These are phyloP conservation scores for Dolichallabes microphthalmus DNA, from an alignment of 2,113 vertebrate genomes.

Conservation along the genomic window DNA sequence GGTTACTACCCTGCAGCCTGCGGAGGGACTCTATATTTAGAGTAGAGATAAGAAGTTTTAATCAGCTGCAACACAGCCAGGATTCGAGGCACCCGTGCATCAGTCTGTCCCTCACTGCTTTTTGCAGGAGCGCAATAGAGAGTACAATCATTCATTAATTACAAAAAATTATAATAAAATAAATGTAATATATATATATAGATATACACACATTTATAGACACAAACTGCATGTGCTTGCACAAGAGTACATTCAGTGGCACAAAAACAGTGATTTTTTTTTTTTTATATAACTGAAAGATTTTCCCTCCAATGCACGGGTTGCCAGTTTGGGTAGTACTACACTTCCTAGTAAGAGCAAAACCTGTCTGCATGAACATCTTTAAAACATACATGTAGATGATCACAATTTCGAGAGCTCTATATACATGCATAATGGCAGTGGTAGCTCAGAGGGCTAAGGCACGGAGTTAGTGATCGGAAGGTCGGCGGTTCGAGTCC, in stretches of 20 bases:
- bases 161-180: no score
- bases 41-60: constrained; percentile 60
- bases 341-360: not conserved
- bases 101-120: not conserved
- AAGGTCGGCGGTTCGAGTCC: no score
- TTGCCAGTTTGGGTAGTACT: not conserved
- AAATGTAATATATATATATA: no score
- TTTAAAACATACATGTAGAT: no score
- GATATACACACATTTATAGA: no score
- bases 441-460: no score
- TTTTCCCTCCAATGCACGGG: not conserved
- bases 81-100: constrained; percentile 19
- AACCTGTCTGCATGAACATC: not conserved
- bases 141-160: not conserved
- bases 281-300: not conserved
- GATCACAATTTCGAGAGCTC: not conserved
- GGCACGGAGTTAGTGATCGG: no score
- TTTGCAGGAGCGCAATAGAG: not conserved
- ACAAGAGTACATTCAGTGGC: not conserved
- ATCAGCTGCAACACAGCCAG: constrained; percentile 49
- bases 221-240: not conserved
- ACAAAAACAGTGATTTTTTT: not conserved
- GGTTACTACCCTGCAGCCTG: constrained; percentile 47
- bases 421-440: not conserved
- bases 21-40: constrained; percentile 61